Conservation (phyloP, 2,797 vertebrate genomes). For the Fistularia commersonii region DNA sequence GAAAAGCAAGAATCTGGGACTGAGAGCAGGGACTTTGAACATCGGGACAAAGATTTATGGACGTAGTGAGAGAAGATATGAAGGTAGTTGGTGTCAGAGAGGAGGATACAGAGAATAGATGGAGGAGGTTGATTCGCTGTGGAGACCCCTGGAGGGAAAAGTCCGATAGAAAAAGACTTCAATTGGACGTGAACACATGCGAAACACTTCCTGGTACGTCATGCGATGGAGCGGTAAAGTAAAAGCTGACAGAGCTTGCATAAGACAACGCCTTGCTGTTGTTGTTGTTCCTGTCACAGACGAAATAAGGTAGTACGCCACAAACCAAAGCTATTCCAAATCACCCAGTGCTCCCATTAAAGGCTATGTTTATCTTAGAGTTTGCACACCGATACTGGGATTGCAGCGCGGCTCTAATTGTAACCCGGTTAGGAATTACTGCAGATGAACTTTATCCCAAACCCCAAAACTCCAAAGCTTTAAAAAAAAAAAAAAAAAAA, state of each 20-base stretch:
- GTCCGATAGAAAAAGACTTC: no score
- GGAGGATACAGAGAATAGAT: no score
- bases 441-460: background rate
- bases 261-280: slow-evolving; percentile 1
- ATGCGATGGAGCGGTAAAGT: background rate
- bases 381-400: slow-evolving; percentile 1
- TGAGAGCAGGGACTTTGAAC: no score
- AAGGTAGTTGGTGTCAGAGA: no score
- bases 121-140: no score
- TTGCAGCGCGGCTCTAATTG: no score
- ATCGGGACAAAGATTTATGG: no score
- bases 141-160: no score
- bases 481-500: no score
- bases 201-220: background rate
- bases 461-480: background rate
- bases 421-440: background rate
- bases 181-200: no score
- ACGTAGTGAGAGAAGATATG: no score
- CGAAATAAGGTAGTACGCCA: slow-evolving; percentile 14
- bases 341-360: slow-evolving; percentile 5
- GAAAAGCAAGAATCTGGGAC: no score
- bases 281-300: slow-evolving; percentile 8
- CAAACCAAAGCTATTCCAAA: slow-evolving; percentile 10
- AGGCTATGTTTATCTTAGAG: slow-evolving; percentile 18
- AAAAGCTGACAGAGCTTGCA: background rate